phyloP scores from a whole-genome alignment of 1,140 invertebrate species.

The Globodera ellingtonae region DNA sequence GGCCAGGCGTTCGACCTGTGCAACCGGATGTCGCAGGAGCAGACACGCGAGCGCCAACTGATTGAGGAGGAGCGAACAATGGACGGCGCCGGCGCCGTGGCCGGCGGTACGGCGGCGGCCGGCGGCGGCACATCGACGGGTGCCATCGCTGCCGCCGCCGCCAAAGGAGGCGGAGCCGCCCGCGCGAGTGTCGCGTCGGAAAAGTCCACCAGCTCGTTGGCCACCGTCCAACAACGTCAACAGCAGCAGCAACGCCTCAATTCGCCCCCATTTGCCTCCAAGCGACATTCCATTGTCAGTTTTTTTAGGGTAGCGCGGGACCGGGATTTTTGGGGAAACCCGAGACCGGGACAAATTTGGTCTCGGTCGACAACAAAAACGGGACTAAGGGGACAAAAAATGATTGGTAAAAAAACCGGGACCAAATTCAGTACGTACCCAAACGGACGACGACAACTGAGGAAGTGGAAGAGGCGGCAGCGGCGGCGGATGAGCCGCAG shows the following conservation, averaged over 20 bases:
- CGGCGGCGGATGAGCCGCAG: background rate
- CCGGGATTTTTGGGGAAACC: too few species aligned
- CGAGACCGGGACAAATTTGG: too few species aligned
- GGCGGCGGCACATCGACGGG: background rate
- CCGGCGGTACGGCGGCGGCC: background rate
- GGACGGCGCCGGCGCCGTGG: slow-evolving; percentile 10
- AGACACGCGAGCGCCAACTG: slow-evolving; percentile 57
- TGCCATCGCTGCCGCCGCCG: slow-evolving; percentile 24
- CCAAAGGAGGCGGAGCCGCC: slow-evolving; percentile 11
- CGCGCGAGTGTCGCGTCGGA: slow-evolving; percentile 29
- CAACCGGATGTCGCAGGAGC: slow-evolving; percentile 76
- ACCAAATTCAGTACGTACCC: slow-evolving; percentile 10
- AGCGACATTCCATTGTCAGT: slow-evolving; percentile 46
- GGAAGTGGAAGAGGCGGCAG: slow-evolving; percentile 9
- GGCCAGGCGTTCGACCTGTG: slow-evolving; percentile 96
- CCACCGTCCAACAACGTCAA: background rate
- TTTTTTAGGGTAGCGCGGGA: too few species aligned
- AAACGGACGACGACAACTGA: slow-evolving; percentile 5
- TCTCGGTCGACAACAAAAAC: too few species aligned
- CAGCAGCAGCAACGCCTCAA: slow-evolving; percentile 27
- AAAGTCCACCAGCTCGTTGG: background rate
- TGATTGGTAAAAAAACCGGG: too few species aligned
- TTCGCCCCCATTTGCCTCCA: slow-evolving; percentile 15
- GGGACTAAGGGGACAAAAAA: too few species aligned
- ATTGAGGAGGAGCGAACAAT: slow-evolving; percentile 39